Evolutionary conservation across 2,113 vertebrate genomes (phyloP), one percentile per base, ranked within the genome.

Genomic region (Atlantisia rogersi): DNA sequence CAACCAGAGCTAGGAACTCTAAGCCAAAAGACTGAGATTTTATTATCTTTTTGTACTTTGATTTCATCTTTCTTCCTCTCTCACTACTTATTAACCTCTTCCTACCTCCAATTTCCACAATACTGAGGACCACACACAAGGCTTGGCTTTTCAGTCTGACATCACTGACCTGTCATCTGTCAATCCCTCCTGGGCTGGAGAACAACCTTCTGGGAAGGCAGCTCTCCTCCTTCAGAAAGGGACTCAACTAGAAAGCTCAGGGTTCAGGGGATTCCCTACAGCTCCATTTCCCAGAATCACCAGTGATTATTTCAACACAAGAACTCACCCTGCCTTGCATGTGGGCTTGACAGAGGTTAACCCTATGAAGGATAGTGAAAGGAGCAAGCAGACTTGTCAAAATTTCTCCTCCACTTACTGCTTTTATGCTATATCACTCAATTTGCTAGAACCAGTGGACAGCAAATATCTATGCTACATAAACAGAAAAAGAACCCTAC

Each of bases 361-460:
- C 31, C 11, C 40, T 5, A 1, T 4, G 4, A 80, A n/a, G 2
- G 28, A 29, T 12, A 31, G 0, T 1, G 80, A 60, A 24, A 81
- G 24, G 37, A 39, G 6, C 8, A 11, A 76, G 24, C 11, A 80
- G n/a, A 50, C 26, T 4, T 7, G 13, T 18, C 46, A 25, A 29
- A 26, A 55, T 52, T 5, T 1, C 52, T 63, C 28, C 59, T 75
- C 20, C 15, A 3, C 17, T 37, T n/a, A 39, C 71, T 55, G 12
- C 3, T 86, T n/a, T 42, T 9, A 1, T 4, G 20, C 6, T 6
- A 0, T 1, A 5, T 12, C 21, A 5, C 2, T 50, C 22, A 6
- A 15, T 16, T 37, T 2, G 11, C 22, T 79, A 40, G 6, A 83
- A 20, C 14, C 2, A 8, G 46, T 2, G 10, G 39, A 55, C 70